Evolutionary conservation across 2,797 vertebrate species (phyloP).

Genomic region (Erpetoichthys calabaricus): DNA sequence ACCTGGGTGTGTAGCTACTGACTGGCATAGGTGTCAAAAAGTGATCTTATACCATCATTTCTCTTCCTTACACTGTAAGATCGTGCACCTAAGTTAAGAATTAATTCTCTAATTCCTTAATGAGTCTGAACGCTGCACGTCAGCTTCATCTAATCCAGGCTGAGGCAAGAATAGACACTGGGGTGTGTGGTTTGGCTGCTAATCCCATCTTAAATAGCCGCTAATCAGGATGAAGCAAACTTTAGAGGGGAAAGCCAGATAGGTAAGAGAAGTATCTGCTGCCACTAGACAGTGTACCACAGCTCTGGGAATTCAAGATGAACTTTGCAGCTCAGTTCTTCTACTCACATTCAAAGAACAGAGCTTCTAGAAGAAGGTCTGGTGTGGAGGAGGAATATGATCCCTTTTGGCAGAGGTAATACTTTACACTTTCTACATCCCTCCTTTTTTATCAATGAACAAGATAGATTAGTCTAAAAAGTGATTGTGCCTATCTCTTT

Average conservation of each 20-base stretch:
- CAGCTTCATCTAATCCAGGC: constrained; percentile 56
- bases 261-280: no score
- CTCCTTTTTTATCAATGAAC: constrained; percentile 13
- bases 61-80: constrained; percentile 18
- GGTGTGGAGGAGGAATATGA: constrained; percentile 67
- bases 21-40: no score
- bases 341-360: constrained; percentile 60
- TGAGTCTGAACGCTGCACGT: constrained; percentile 52
- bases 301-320: constrained; percentile 40
- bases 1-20: no score
- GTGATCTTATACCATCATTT: constrained; percentile 20
- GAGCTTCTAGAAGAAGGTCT: constrained; percentile 33
- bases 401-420: constrained; percentile 93
- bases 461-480: neutral
- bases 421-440: constrained; percentile 23
- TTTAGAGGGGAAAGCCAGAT: no score
- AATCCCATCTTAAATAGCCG: constrained; percentile 51
- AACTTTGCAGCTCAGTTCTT: constrained; percentile 82
- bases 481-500: no score
- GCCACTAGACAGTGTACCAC: neutral
- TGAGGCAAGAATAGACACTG: constrained; percentile 25
- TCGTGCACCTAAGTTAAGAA: constrained; percentile 43
- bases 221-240: neutral
- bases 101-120: constrained; percentile 62
- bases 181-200: constrained; percentile 32